Conservation (phyloP, 2,888 invertebrate species). For the Trichogramma dendrolimi region DNA sequence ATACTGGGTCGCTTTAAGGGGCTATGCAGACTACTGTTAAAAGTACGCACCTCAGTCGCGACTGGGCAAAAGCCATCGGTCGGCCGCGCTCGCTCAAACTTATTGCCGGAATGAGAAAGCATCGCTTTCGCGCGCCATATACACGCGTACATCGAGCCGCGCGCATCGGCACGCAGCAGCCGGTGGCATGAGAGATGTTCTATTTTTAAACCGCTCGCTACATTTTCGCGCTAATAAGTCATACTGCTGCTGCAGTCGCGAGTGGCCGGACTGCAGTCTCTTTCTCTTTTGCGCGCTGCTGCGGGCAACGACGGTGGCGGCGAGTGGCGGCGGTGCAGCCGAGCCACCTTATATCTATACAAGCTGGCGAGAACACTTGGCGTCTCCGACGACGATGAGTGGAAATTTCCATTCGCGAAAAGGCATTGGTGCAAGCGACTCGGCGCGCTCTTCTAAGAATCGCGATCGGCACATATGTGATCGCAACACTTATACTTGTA, state of each 20-base stretch:
- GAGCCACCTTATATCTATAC: not conserved
- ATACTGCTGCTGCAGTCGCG: slow-evolving; percentile 16
- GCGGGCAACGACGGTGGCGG: no score
- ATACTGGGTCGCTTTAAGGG: no score
- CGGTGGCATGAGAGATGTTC: slow-evolving; percentile 3
- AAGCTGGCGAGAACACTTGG: slow-evolving; percentile 6
- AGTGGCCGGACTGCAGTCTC: no score
- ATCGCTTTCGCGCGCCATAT: slow-evolving; percentile 4
- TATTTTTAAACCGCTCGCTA: slow-evolving; percentile 28
- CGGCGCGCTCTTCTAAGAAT: no score
- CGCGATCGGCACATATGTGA: no score
- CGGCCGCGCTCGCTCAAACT: not conserved
- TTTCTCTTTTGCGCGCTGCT: no score
- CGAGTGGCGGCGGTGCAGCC: not conserved
- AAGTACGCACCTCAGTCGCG: no score
- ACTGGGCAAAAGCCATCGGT: not conserved
- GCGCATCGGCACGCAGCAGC: no score
- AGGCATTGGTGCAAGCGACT: slow-evolving; percentile 43
- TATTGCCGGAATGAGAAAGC: not conserved
- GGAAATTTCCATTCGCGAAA: slow-evolving; percentile 48
- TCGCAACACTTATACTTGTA: no score
- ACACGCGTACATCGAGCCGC: no score
- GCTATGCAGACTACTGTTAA: no score
- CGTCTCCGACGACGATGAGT: slow-evolving; percentile 31
- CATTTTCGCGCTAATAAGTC: slow-evolving; percentile 40